These are phyloP conservation scores for Polypterus senegalus DNA, from an alignment of 2,113 vertebrate species.

Conservation along the genomic window DNA sequence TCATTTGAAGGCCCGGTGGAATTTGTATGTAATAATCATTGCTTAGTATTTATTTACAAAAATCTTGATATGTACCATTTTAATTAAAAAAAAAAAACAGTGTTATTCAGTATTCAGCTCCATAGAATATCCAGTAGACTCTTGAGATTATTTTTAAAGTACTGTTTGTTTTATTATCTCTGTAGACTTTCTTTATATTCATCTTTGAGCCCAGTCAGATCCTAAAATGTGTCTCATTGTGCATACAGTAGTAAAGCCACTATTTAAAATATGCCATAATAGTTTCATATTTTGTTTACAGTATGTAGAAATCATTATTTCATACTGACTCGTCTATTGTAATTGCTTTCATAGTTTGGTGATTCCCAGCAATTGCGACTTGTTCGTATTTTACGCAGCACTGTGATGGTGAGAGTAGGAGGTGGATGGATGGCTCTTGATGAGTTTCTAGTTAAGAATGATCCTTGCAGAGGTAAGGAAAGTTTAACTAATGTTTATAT, in stretches of 20 bases:
- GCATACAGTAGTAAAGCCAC: conserved; percentile 11
- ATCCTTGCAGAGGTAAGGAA: conserved; percentile 89
- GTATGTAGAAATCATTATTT: too few relatives aligned
- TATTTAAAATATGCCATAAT: neutral
- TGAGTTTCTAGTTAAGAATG: conserved; percentile 93
- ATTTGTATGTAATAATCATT: too few relatives aligned
- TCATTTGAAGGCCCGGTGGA: too few relatives aligned
- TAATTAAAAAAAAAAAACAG: too few relatives aligned
- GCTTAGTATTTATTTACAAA: too few relatives aligned
- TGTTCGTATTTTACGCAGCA: conserved; percentile 92
- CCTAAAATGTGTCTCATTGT: conserved; percentile 22
- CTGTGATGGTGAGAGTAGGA: conserved; percentile 92
- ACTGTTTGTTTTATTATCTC: conserved; percentile 20
- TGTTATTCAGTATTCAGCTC: too few relatives aligned
- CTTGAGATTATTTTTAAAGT: too few relatives aligned
- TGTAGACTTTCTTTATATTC: conserved; percentile 1
- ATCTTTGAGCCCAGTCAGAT: conserved; percentile 2
- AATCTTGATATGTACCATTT: too few relatives aligned
- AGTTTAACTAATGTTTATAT: too few relatives aligned
- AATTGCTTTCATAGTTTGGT: conserved; percentile 63
- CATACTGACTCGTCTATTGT: conserved; percentile 6
- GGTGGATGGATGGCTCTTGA: conserved; percentile 98
- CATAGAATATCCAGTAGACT: too few relatives aligned
- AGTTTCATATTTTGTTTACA: too few relatives aligned
- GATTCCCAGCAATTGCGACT: conserved; percentile 97